Conservation (phyloP, 2,888 invertebrate genomes). For the Mesorhabditis sp. region DNA sequence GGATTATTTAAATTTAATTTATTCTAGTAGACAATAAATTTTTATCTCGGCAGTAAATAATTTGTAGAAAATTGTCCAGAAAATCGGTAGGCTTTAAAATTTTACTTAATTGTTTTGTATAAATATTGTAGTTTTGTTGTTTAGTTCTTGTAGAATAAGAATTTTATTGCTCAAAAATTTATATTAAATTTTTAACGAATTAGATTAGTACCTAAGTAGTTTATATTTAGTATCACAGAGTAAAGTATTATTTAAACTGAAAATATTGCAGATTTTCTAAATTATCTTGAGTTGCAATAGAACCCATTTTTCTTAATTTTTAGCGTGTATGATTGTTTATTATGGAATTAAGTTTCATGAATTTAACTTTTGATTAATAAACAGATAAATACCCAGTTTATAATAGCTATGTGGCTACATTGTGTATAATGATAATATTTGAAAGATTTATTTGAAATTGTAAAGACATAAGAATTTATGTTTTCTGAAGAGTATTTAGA, state of each 20-base stretch:
- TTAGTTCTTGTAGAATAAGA: constrained; percentile 33
- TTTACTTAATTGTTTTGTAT: constrained; percentile 43
- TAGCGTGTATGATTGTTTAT: constrained; percentile 49
- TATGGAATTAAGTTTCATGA: constrained; percentile 45
- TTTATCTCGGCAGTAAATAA: constrained; percentile 41
- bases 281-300: constrained; percentile 46
- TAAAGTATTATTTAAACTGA: constrained; percentile 51
- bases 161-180: constrained; percentile 23
- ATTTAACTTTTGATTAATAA: constrained; percentile 40
- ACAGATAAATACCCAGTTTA: constrained; percentile 48
- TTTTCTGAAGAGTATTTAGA: constrained; percentile 42
- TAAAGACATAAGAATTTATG: constrained; percentile 42
- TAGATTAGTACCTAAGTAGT: constrained; percentile 47
- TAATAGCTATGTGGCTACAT: constrained; percentile 38
- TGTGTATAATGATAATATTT: constrained; percentile 28
- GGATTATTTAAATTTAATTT: constrained; percentile 48
- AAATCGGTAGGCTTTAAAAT: constrained; percentile 49
- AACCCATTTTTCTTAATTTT: constrained; percentile 43
- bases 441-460: constrained; percentile 40
- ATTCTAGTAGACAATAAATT: constrained; percentile 35
- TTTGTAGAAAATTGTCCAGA: constrained; percentile 48
- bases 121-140: constrained; percentile 18
- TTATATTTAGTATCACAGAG: constrained; percentile 45
- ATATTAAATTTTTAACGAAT: constrained; percentile 39
- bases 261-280: constrained; percentile 47